phyloP scores from a whole-genome alignment of 2,797 vertebrate species.

The Synanceia verrucosa region DNA sequence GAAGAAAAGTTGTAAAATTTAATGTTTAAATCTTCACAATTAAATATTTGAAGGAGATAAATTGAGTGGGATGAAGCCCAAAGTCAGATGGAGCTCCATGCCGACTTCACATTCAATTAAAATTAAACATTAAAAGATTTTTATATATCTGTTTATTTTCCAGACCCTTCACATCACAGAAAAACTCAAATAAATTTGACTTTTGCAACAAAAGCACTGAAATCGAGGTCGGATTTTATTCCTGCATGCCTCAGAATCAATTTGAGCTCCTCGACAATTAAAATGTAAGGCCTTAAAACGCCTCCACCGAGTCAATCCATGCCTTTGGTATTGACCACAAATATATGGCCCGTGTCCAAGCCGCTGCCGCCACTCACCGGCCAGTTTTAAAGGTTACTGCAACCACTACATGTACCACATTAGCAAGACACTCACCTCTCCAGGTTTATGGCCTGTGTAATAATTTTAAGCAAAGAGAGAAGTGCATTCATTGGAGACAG shows the following conservation, averaged over 20 bases:
- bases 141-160: slow-evolving; percentile 7
- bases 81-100: background rate
- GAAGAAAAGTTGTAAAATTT: slow-evolving; percentile 58
- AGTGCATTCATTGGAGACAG: slow-evolving; percentile 79
- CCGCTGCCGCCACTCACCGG: slow-evolving; percentile 47
- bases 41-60: slow-evolving; percentile 53
- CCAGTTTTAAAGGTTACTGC: slow-evolving; percentile 83
- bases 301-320: slow-evolving; percentile 64
- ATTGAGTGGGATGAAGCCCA: slow-evolving; percentile 20
- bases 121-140: background rate
- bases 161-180: no score
- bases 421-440: slow-evolving; percentile 80
- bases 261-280: slow-evolving; percentile 69
- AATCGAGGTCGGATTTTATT: slow-evolving; percentile 48
- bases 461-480: slow-evolving; percentile 84
- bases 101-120: background rate
- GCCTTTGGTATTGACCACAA: slow-evolving; percentile 70
- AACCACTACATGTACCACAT: slow-evolving; percentile 80
- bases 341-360: slow-evolving; percentile 77
- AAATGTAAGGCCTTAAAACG: slow-evolving; percentile 70
- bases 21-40: slow-evolving; percentile 63
- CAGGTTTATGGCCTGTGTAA: slow-evolving; percentile 83
- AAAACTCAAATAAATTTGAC: slow-evolving; percentile 14
- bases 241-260: slow-evolving; percentile 56
- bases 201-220: slow-evolving; percentile 28